Evolutionary conservation across 2,113 vertebrate species (phyloP), one percentile per base, ranked within the genome.

Genomic region (Carassius gibelio): DNA sequence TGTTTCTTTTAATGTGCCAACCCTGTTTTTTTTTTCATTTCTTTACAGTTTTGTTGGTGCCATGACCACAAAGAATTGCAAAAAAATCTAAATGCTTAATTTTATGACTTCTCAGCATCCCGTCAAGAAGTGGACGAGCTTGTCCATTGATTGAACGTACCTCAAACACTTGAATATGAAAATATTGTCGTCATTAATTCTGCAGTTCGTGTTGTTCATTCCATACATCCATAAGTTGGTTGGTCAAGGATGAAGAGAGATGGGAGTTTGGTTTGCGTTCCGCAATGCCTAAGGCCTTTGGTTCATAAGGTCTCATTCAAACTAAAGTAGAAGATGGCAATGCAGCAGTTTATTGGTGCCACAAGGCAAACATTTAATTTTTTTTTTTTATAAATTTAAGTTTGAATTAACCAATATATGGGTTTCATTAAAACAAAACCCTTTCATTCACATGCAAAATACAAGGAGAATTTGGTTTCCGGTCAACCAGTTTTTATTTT

Each of bases 11-110:
- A 8, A 72, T 38, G 81, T 85, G 69, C 84, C 57, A 84, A 86
- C 76, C 74, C 87, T 86, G 84, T 69, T 81, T 74, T 88, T 69
- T 81, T 74, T 88, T 68, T 75, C 45, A 26, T 82, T 88, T 71
- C 83, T 85, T 76, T 64, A 75, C 59, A 36, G 48, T 85, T 75
- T 30, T 64, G 45, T 57, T 68, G 34, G 61, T 86, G 81, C 84
- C 82, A 81, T 87, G 79, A 74, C 57, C 57, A 75, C 42, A 64
- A 88, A 48, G 59, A 68, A 38, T 69, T 26, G 38, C 38, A 66
- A 81, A 71, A 68, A 66, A 81, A 69, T 26, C 34, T 30, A 34
- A 69, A 17, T 11, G 75, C 75, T 11, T 77, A 17, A 19, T 77
- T 36, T 57, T 72, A 19, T n/a, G 42, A 61, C 52, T 79, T 81